phyloP scores from a whole-genome alignment of 2,888 invertebrate species.

The Drosophila melanosoma region DNA sequence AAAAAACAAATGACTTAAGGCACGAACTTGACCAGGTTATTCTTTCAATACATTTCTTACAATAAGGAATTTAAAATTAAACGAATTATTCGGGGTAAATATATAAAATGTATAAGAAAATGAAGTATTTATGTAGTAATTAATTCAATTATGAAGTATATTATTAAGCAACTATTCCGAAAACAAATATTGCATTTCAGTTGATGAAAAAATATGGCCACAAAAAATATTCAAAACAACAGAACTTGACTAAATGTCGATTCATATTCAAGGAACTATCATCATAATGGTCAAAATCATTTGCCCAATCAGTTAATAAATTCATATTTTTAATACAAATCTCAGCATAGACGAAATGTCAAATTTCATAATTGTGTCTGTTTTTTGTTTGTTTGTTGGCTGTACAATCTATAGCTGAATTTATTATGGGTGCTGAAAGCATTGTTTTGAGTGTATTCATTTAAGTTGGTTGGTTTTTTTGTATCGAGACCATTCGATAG shows the following conservation, averaged over 20 bases:
- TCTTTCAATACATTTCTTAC: background rate
- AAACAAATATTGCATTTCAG: background rate
- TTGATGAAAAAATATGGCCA: background rate
- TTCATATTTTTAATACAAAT: slow-evolving; percentile 4
- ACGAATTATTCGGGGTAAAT: background rate
- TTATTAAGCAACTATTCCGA: background rate
- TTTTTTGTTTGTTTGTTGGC: slow-evolving; percentile 15
- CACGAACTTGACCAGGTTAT: slow-evolving; percentile 31
- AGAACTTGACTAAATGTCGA: slow-evolving; percentile 21
- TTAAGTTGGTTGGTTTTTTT: slow-evolving; percentile 45
- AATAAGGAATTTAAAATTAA: background rate
- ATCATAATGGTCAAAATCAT: background rate
- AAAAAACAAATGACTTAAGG: slow-evolving; percentile 40
- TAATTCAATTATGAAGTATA: background rate
- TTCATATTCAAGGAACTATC: background rate
- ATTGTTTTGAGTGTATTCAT: slow-evolving; percentile 50
- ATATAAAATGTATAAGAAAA: background rate
- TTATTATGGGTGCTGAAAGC: slow-evolving; percentile 48
- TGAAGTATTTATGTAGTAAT: background rate
- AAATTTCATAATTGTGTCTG: slow-evolving; percentile 43
- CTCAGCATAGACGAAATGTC: slow-evolving; percentile 42
- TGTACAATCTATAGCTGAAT: slow-evolving; percentile 32
- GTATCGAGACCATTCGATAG: slow-evolving; percentile 54
- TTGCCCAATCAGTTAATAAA: slow-evolving; percentile 11
- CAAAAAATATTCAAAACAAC: slow-evolving; percentile 4